Evolutionary conservation across 2,797 vertebrate species (phyloP).

Genomic region (Onychomys arenicola): DNA sequence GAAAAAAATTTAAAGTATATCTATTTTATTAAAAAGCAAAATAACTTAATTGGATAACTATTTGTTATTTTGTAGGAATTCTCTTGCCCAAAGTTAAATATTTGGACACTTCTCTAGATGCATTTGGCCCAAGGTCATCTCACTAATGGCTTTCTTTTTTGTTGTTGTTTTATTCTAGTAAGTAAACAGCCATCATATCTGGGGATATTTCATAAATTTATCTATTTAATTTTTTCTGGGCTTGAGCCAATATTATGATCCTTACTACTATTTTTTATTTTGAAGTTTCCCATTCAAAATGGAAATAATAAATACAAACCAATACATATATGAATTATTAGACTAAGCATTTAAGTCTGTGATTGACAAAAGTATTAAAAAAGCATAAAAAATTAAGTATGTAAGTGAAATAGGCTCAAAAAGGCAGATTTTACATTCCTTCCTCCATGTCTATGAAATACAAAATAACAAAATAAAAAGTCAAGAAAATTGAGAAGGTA

Average conservation of each 20-base stretch:
- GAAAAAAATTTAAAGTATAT: background rate
- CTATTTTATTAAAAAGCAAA: background rate
- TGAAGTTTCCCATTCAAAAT: background rate
- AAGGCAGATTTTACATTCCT: background rate
- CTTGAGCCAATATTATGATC: background rate
- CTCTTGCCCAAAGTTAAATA: background rate
- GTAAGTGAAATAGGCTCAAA: background rate
- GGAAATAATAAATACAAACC: background rate
- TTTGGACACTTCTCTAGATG: background rate
- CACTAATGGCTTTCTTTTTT: background rate
- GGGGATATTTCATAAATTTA: background rate
- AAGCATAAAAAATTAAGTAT: background rate
- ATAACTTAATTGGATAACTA: background rate
- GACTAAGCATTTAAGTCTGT: background rate
- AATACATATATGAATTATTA: background rate
- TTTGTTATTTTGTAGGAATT: conserved; percentile 1
- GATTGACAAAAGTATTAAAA: background rate
- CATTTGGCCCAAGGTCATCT: background rate
- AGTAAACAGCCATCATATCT: background rate
- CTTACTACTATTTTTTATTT: background rate
- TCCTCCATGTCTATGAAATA: background rate
- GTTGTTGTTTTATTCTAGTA: background rate
- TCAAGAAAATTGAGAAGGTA: background rate
- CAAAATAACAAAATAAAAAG: background rate
- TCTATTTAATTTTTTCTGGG: background rate